These are phyloP conservation scores for Crax fasciolata DNA, from an alignment of 2,797 vertebrate species.

Conservation along the genomic window DNA sequence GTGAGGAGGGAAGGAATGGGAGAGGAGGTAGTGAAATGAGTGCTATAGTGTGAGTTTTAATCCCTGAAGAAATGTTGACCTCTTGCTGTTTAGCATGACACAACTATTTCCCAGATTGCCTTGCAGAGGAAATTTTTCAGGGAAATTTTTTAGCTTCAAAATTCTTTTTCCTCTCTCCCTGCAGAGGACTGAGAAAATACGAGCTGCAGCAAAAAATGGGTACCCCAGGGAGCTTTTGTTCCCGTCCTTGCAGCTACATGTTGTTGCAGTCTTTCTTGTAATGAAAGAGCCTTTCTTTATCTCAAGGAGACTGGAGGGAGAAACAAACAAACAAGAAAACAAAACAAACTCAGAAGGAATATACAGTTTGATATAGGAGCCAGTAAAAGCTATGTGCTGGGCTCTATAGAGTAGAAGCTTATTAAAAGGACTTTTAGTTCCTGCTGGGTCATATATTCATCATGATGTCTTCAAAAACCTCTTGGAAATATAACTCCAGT, in stretches of 20 bases:
- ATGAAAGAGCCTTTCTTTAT: not conserved
- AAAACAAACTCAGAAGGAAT: not conserved
- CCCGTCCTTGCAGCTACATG: not conserved
- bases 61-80: not conserved
- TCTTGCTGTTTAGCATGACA: not conserved
- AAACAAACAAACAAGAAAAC: not conserved
- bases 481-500: rapidly evolving
- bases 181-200: not conserved
- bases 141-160: not conserved
- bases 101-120: not conserved
- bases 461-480: not conserved
- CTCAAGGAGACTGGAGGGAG: not conserved
- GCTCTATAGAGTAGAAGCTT: not conserved
- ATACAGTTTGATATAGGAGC: not conserved
- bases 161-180: not conserved
- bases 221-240: not conserved
- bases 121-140: not conserved
- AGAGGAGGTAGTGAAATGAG: not conserved
- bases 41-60: not conserved
- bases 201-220: not conserved
- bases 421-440: not conserved
- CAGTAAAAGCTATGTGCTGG: not conserved
- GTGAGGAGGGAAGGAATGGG: not conserved
- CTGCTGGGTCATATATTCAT: not conserved
- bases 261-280: not conserved